These are phyloP conservation scores for Ptychoptera contaminata DNA, from an alignment of 2,888 invertebrate genomes.

Conservation along the genomic window DNA sequence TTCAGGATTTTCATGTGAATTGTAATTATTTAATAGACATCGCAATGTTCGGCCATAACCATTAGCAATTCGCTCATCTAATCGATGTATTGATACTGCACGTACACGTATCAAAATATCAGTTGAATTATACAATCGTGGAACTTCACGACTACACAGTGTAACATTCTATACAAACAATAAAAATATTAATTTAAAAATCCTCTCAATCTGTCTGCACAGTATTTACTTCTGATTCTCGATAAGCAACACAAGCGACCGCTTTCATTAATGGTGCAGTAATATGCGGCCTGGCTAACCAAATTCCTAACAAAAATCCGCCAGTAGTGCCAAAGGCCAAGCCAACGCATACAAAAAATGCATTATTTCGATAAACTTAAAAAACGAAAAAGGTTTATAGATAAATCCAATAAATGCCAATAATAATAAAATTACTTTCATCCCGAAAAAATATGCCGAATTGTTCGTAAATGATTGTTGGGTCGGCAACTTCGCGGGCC, in stretches of 20 bases:
- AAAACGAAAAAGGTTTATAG: constrained; percentile 3
- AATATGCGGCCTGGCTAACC: constrained; percentile 15
- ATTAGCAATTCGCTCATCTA: constrained; percentile 35
- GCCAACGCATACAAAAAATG: constrained; percentile 25
- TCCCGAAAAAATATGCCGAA: constrained; percentile 11
- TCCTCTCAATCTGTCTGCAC: neutral
- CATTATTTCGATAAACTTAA: constrained; percentile 22
- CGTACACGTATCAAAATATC: constrained; percentile 37
- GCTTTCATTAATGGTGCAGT: constrained; percentile 27
- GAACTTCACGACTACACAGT: constrained; percentile 22
- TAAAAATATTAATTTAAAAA: neutral
- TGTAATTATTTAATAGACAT: constrained; percentile 22
- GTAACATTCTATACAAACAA: constrained; percentile 8
- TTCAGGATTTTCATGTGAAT: constrained; percentile 16
- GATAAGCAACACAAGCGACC: constrained; percentile 24
- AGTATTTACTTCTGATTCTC: constrained; percentile 25
- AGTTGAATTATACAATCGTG: constrained; percentile 29
- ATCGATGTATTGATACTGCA: constrained; percentile 35
- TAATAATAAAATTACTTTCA: constrained; percentile 12
- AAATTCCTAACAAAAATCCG: constrained; percentile 23
- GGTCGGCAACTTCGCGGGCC: constrained; percentile 9
- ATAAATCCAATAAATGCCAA: neutral
- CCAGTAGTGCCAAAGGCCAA: constrained; percentile 25
- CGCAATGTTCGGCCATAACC: constrained; percentile 35
- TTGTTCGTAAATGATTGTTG: constrained; percentile 10